Evolutionary conservation across 92 coral and sea anemone species (phyloP).

Genomic region (Umimayanthus chanpuru): DNA sequence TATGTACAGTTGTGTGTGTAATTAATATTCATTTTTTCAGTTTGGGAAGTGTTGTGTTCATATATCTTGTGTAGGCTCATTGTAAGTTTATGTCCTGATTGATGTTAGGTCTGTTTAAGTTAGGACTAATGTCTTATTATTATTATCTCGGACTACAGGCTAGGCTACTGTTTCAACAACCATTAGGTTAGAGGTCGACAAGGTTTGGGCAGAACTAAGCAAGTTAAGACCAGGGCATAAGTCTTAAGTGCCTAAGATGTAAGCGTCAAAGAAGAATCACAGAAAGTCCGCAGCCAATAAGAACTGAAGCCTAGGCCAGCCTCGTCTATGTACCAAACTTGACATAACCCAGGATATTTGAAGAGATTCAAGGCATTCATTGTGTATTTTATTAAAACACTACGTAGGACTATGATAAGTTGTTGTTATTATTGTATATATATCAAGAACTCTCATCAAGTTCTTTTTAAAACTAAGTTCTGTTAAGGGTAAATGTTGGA

Average conservation of each 20-base stretch:
- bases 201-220: slow-evolving; percentile 47
- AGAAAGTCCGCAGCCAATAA: slow-evolving; percentile 29
- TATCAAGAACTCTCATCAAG: no score
- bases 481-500: no score
- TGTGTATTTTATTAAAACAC: not conserved
- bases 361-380: slow-evolving; percentile 23
- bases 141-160: slow-evolving; percentile 36
- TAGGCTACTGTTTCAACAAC: slow-evolving; percentile 41
- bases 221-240: slow-evolving; percentile 49
- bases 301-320: slow-evolving; percentile 51
- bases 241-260: slow-evolving; percentile 45
- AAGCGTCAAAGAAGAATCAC: slow-evolving; percentile 21
- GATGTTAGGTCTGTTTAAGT: not conserved
- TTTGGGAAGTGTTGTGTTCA: no score
- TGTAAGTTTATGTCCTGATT: not conserved
- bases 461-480: no score
- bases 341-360: slow-evolving; percentile 42
- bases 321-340: slow-evolving; percentile 43
- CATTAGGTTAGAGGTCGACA: slow-evolving; percentile 47
- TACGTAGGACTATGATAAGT: no score
- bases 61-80: no score
- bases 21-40: no score
- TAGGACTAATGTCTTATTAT: slow-evolving; percentile 3
- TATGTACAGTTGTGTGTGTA: no score
- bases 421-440: no score